phyloP scores from a whole-genome alignment of 2,113 vertebrate genomes.

The rabbit (Oryctolagus cuniculus) region mOryCun1.1 NC_091439.1:130955001-130955500 shows the following conservation, averaged over 20 bases:
- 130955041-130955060: too few relatives aligned
- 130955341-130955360: background rate
- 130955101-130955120: too few relatives aligned
- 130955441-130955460: background rate
- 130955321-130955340: background rate
- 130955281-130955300: background rate
- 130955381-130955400: background rate
- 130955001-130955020: too few relatives aligned
- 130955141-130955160: background rate
- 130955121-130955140: too few relatives aligned
- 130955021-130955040: too few relatives aligned
- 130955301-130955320: background rate
- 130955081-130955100: too few relatives aligned
- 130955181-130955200: background rate
- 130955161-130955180: too few relatives aligned
- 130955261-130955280: background rate
- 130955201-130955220: background rate
- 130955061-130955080: too few relatives aligned
- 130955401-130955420: background rate
- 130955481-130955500: conserved; percentile 16
- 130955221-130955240: background rate
- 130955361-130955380: background rate
- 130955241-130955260: too few relatives aligned
- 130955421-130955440: background rate
- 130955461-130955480: background rate